phyloP scores from a whole-genome alignment of 2,888 invertebrate genomes.

The Brachypalpus laphriformis region DNA sequence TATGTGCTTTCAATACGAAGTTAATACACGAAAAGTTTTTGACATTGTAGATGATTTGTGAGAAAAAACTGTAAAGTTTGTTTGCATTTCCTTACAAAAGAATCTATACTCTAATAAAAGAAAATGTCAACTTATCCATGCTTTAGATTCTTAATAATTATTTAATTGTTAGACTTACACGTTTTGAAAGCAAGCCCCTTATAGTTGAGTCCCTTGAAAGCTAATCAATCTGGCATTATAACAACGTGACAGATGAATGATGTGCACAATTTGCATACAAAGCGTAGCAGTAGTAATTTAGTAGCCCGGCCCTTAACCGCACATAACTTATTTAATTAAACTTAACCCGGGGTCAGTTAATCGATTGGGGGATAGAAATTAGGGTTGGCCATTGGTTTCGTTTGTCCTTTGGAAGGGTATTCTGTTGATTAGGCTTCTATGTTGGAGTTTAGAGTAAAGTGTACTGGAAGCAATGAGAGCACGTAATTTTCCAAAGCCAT shows the following conservation, averaged over 20 bases:
- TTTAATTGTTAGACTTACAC: too few relatives aligned
- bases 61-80: too few relatives aligned
- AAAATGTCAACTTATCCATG: too few relatives aligned
- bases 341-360: conserved; percentile 57
- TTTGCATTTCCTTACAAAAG: too few relatives aligned
- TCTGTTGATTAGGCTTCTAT: not conserved
- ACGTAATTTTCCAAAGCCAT: conserved; percentile 45
- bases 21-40: too few relatives aligned
- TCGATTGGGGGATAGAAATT: conserved; percentile 50
- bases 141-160: too few relatives aligned
- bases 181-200: not conserved
- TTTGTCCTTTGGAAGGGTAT: not conserved
- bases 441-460: not conserved
- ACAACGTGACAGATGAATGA: conserved; percentile 33
- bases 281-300: conserved; percentile 1
- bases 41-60: too few relatives aligned
- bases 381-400: conserved; percentile 41
- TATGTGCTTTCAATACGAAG: too few relatives aligned
- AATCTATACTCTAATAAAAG: too few relatives aligned
- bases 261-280: conserved; percentile 46
- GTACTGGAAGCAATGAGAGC: conserved; percentile 33
- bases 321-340: conserved; percentile 59
- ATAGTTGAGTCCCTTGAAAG: not conserved
- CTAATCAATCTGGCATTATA: conserved; percentile 41
- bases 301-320: conserved; percentile 9